A percentile compares a stretch with the other conserved stretches of the same genome.
Evolutionary conservation across 2,113 vertebrate species (phyloP).

Genomic region (Trogon melanurus): DNA sequence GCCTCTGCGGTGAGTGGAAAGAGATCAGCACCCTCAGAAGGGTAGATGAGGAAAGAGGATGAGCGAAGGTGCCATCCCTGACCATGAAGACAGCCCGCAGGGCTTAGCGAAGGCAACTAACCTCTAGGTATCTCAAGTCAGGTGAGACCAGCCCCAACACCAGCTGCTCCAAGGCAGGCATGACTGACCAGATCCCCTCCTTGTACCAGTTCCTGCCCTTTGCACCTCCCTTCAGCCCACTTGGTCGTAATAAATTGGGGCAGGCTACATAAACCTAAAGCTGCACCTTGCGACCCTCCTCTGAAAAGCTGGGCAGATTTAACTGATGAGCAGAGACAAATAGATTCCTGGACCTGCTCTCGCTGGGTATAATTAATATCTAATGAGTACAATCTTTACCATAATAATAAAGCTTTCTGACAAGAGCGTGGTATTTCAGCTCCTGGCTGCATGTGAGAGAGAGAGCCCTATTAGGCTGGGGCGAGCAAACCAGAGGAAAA

Average conservation of each 20-base stretch:
- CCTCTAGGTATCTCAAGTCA: not conserved
- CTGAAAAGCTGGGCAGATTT: not conserved
- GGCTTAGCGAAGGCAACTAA: not conserved
- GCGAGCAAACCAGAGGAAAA: conserved; percentile 27
- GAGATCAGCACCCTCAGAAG: not conserved
- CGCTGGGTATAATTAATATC: conserved; percentile 64
- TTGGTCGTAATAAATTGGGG: not conserved
- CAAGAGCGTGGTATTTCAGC: conserved; percentile 38
- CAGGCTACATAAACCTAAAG: not conserved
- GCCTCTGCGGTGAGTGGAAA: not conserved
- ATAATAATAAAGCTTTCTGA: conserved; percentile 66
- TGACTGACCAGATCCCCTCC: not conserved
- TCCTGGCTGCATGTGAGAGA: conserved; percentile 3
- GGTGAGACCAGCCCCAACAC: not conserved
- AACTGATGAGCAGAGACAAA: conserved; percentile 26
- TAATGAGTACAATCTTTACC: conserved; percentile 61
- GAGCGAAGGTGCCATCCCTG: not conserved
- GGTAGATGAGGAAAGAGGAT: not conserved
- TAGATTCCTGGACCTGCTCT: conserved; percentile 57
- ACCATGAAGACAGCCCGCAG: not conserved
- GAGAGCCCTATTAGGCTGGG: conserved; percentile 9
- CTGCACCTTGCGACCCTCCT: not conserved
- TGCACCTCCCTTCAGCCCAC: not conserved
- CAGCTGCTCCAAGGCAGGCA: not conserved
- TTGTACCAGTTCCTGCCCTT: not conserved